These are phyloP conservation scores for Drosophila ficusphila DNA, from an alignment of 1,140 invertebrate species.

Conservation along the genomic window DNA sequence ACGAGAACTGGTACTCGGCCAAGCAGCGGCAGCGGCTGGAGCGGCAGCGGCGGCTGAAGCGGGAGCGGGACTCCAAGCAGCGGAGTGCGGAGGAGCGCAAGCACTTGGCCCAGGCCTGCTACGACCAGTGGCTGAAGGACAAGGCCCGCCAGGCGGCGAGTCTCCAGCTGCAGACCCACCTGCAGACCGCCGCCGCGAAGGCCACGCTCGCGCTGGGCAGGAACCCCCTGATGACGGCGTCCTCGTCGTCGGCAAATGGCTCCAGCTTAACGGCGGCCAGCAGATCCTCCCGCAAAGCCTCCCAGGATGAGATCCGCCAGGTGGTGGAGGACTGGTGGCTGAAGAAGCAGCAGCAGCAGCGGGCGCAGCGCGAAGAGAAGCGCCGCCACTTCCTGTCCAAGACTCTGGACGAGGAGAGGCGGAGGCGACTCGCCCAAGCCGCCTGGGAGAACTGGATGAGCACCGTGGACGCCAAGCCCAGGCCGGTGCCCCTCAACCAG, in stretches of 20 bases:
- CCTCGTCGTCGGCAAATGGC: background rate
- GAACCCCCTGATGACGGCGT: background rate
- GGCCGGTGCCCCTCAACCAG: slow-evolving; percentile 71
- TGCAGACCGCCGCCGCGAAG: slow-evolving; percentile 8
- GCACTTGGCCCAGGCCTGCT: slow-evolving; percentile 22
- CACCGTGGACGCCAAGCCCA: slow-evolving; percentile 53
- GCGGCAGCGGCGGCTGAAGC: background rate
- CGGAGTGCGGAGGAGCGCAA: slow-evolving; percentile 27
- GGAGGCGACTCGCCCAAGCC: slow-evolving; percentile 27
- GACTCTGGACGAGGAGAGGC: slow-evolving; percentile 21
- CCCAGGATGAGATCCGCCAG: slow-evolving; percentile 39
- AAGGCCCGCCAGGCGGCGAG: slow-evolving; percentile 25
- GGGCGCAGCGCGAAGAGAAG: slow-evolving; percentile 28
- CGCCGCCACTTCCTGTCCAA: background rate
- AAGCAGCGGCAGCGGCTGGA: slow-evolving; percentile 29
- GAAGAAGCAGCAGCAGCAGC: slow-evolving; percentile 43
- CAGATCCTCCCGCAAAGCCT: slow-evolving; percentile 21
- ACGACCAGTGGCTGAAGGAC: slow-evolving; percentile 47
- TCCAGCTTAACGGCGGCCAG: background rate
- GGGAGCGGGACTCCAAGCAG: background rate
- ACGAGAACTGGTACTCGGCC: slow-evolving; percentile 46
- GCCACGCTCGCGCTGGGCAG: background rate
- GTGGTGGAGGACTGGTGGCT: slow-evolving; percentile 54
- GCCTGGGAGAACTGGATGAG: slow-evolving; percentile 59
- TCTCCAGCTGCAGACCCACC: slow-evolving; percentile 21